Evolutionary conservation across 2,113 vertebrate genomes (phyloP).

Genomic region (Chaetorhynchus papuensis): DNA sequence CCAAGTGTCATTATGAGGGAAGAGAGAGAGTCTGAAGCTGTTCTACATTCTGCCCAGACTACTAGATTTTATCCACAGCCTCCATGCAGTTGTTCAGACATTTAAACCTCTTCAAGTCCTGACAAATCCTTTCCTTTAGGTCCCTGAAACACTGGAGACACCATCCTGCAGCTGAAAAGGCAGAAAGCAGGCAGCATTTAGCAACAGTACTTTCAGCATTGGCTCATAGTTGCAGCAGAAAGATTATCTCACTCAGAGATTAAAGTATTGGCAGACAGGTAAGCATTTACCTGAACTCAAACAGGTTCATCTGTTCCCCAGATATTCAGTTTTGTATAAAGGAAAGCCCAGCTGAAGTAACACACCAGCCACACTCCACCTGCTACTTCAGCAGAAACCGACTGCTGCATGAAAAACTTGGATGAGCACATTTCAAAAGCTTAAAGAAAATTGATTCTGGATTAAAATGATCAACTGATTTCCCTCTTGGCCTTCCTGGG

Average conservation of each 20-base stretch:
- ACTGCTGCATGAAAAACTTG: neutral
- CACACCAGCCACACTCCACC: neutral
- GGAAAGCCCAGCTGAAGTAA: neutral
- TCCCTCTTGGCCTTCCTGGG: slow-evolving; percentile 23
- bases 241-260: neutral
- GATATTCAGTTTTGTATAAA: neutral
- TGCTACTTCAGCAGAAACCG: neutral
- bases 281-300: neutral
- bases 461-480: slow-evolving; percentile 39
- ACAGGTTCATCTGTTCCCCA: neutral
- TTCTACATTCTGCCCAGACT: neutral
- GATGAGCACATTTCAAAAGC: neutral
- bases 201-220: neutral
- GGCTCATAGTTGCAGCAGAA: neutral
- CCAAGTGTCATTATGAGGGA: neutral
- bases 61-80: neutral
- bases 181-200: neutral
- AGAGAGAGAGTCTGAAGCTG: neutral
- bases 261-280: neutral
- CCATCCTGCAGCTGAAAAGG: neutral
- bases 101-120: neutral
- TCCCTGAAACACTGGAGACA: neutral
- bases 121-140: neutral
- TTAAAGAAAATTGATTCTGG: slow-evolving; percentile 36
- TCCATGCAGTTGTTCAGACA: neutral